A percentile compares a stretch with the other conserved stretches of the same genome.
These are phyloP conservation scores for Nannoperca australis DNA, from an alignment of 2,797 vertebrate genomes.

Conservation along the genomic window DNA sequence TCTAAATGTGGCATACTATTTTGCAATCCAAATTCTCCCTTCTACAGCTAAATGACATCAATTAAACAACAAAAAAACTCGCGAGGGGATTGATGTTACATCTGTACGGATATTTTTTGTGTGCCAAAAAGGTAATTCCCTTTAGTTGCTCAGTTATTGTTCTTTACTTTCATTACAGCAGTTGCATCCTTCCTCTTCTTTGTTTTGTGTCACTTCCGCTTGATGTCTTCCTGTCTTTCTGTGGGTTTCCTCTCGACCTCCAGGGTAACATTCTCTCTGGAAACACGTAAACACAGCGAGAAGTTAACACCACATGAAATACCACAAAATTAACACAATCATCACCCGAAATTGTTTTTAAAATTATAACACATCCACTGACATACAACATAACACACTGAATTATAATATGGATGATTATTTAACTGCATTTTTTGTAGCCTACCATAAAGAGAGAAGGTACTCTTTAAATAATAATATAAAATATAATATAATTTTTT, in stretches of 20 bases:
- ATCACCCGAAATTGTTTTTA: background rate
- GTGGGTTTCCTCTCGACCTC: slow-evolving; percentile 46
- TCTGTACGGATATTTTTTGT: background rate
- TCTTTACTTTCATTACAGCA: slow-evolving; percentile 23
- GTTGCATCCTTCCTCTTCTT: slow-evolving; percentile 9
- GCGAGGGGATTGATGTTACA: slow-evolving; percentile 34
- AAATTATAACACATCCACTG: background rate
- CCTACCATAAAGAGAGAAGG: background rate
- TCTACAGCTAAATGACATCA: slow-evolving; percentile 31
- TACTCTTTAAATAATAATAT: background rate
- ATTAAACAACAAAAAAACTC: slow-evolving; percentile 21
- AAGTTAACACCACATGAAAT: slow-evolving; percentile 9
- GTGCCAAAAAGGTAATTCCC: slow-evolving; percentile 6
- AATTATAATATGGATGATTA: background rate
- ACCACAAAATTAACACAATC: background rate
- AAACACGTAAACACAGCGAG: slow-evolving; percentile 25
- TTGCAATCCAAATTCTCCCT: slow-evolving; percentile 7
- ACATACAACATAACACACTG: background rate
- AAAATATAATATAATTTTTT: background rate
- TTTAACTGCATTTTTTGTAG: background rate
- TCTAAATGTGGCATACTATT: slow-evolving; percentile 19
- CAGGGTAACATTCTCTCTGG: slow-evolving; percentile 57
- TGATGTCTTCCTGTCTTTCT: slow-evolving; percentile 29
- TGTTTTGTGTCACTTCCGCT: slow-evolving; percentile 19
- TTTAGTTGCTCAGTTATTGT: background rate